Base-by-base conservation (phyloP, 2,113 vertebrate species). In the Phocoena phocoena region DNA sequence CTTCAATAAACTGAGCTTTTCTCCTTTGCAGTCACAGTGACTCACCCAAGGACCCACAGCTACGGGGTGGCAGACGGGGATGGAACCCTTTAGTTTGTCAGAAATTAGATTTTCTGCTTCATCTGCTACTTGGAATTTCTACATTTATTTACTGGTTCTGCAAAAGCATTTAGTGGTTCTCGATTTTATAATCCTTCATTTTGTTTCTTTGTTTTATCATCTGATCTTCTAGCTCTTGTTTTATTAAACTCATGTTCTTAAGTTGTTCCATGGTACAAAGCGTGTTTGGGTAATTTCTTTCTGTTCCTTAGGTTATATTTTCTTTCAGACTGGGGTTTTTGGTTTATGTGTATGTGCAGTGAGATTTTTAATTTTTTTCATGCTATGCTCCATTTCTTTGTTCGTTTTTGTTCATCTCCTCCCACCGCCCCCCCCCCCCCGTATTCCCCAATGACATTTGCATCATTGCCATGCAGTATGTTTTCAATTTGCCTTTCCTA, bases 211-310 rank as follows among this genome's bases (percentile, higher is more conserved):
- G 36, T 60, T 89, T 95, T 50, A 44, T 81, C 71, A 63, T 94
- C 65, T 94, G 12, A 70, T 67, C 18, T 81, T 93, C 84, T 53
- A 44, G 81, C 38, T 82, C 62, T 77, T 36, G 11, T 76, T 80
- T 73, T 67, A 63, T 93, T 96, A 85, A 84, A 84, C 85, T 70
- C 13, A 13, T 36, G 36, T 87, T 73, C 28, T 87, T 95, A 58
- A 62, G 21, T 68, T 76, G n/a, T 76, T 70, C 25, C 76, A 1
- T 84, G 65, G 38, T n/a, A 33, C 21, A 33, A 92, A 91, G 53
- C n/a, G 14, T 44, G 3, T 92, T 53, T 50, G 80, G 20, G 50
- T 83, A 28, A 92, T 88, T 44, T 90, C 36, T 55, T 90, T 65
- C 28, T 60, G 47, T 70, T 77, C 50, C 41, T 77, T 83, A 36